phyloP scores from a whole-genome alignment of 1,140 invertebrate species.

The Listronotus oregonensis region DNA sequence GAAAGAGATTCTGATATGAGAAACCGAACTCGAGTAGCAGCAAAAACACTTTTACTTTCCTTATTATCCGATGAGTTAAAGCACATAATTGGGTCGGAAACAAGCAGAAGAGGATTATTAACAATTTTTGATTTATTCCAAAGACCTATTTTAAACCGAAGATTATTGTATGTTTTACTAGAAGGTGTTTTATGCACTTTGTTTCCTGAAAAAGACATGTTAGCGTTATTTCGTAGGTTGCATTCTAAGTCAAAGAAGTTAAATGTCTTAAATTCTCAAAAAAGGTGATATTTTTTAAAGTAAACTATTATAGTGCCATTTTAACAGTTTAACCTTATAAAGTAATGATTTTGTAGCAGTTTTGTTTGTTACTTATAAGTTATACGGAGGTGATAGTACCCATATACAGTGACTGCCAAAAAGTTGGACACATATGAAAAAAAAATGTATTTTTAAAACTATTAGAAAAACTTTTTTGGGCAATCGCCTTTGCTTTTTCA shows the following conservation, averaged over 20 bases:
- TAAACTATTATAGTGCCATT: neutral
- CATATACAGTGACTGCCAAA: no score
- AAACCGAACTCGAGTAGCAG: slow-evolving; percentile 80
- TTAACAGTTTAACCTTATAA: neutral
- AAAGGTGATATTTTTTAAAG: slow-evolving; percentile 9
- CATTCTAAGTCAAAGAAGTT: slow-evolving; percentile 62
- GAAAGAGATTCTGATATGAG: slow-evolving; percentile 73
- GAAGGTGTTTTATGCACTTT: slow-evolving; percentile 79
- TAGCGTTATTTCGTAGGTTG: slow-evolving; percentile 67
- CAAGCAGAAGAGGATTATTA: slow-evolving; percentile 83
- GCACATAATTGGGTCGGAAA: slow-evolving; percentile 89
- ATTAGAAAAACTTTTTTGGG: no score
- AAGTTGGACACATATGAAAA: no score
- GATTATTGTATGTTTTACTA: slow-evolving; percentile 85
- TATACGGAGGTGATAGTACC: no score
- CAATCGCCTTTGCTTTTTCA: no score
- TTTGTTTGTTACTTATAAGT: neutral
- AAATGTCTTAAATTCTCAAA: slow-evolving; percentile 9
- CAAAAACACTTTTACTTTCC: slow-evolving; percentile 82
- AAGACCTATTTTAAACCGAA: slow-evolving; percentile 80
- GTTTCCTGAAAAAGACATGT: slow-evolving; percentile 76
- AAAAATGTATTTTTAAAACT: no score
- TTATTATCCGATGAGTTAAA: slow-evolving; percentile 86
- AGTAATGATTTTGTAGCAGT: neutral
- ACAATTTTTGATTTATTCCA: slow-evolving; percentile 89